Evolutionary conservation across 1,140 invertebrate genomes (phyloP).

Genomic region (Chlorops oryzae): DNA sequence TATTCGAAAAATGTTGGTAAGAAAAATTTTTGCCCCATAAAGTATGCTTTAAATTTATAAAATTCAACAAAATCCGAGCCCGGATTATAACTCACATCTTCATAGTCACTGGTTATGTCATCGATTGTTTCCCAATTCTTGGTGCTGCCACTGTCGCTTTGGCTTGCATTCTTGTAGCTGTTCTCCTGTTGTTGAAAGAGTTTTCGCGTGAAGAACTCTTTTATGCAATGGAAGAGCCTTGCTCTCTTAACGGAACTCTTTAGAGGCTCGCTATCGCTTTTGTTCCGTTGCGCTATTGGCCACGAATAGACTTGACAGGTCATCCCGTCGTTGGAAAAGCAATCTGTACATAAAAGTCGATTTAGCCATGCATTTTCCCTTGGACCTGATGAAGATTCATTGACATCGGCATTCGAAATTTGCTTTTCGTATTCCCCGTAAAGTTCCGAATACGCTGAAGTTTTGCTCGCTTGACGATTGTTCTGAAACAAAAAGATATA

Average conservation of each 20-base stretch:
- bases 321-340: conserved; percentile 9
- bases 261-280: conserved; percentile 8
- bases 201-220: conserved; percentile 40
- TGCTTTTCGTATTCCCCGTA: conserved; percentile 31
- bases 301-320: conserved; percentile 27
- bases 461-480: no score
- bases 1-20: no score
- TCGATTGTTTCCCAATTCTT: conserved; percentile 7
- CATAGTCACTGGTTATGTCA: conserved; percentile 34
- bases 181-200: conserved; percentile 26
- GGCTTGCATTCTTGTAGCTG: conserved; percentile 22
- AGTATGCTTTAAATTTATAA: no score
- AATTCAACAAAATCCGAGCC: no score
- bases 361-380: conserved; percentile 3
- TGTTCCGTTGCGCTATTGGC: no score
- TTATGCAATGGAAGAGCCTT: conserved; percentile 43
- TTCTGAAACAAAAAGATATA: no score
- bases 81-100: conserved; percentile 31
- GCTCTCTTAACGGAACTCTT: conserved; percentile 16
- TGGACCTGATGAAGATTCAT: no score
- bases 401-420: no score
- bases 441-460: conserved; percentile 33
- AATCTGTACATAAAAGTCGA: neutral
- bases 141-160: conserved; percentile 1
- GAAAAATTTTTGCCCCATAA: no score